phyloP scores from a whole-genome alignment of 2,113 vertebrate species.

The Notothenia coriiceps region DNA sequence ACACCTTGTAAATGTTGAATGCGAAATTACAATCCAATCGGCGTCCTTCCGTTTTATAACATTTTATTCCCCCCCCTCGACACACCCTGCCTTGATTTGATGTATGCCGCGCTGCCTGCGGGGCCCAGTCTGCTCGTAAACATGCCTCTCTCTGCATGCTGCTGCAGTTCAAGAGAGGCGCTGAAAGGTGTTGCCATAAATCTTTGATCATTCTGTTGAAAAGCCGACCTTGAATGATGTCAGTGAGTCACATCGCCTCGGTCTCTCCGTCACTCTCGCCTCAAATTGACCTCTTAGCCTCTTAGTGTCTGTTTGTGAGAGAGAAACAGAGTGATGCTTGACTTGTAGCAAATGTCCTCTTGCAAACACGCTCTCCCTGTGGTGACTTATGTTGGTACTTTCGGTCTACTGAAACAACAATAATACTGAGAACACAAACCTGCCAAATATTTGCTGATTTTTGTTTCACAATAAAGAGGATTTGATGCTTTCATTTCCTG shows the following conservation, averaged over 20 bases:
- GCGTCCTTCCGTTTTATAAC: constrained; percentile 67
- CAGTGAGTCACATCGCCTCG: constrained; percentile 46
- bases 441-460: background rate
- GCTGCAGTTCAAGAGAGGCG: constrained; percentile 47
- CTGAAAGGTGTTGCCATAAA: constrained; percentile 55
- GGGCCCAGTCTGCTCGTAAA: constrained; percentile 60
- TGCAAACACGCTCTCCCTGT: background rate
- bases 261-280: constrained; percentile 43
- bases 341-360: background rate
- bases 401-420: background rate
- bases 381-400: no score
- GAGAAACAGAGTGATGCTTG: constrained; percentile 15
- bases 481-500: background rate
- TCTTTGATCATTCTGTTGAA: constrained; percentile 58
- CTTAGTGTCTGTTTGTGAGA: background rate
- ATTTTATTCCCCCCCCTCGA: constrained; percentile 56
- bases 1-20: constrained; percentile 74
- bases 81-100: constrained; percentile 49
- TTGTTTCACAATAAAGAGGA: background rate
- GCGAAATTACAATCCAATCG: constrained; percentile 75
- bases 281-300: constrained; percentile 37
- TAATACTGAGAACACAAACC: background rate
- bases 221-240: constrained; percentile 64
- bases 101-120: constrained; percentile 38
- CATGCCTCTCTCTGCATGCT: constrained; percentile 48